phyloP scores from a whole-genome alignment of 2,888 invertebrate genomes.

The Brachypalpus laphriformis region DNA sequence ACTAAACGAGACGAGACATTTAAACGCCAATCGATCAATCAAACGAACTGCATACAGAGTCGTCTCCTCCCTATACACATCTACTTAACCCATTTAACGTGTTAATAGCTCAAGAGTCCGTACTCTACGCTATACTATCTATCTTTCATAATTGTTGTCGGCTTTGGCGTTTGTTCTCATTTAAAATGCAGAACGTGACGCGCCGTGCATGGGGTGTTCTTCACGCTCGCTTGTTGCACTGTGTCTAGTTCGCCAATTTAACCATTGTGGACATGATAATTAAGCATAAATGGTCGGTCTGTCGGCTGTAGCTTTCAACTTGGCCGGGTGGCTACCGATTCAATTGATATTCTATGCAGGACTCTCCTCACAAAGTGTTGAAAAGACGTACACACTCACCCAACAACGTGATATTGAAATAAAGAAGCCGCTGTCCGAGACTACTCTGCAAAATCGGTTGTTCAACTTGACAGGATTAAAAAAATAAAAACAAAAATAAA shows the following conservation, averaged over 20 bases:
- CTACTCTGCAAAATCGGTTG: slow-evolving; percentile 61
- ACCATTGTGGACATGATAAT: slow-evolving; percentile 71
- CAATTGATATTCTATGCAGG: slow-evolving; percentile 67
- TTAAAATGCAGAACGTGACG: slow-evolving; percentile 72
- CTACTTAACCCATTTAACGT: slow-evolving; percentile 70
- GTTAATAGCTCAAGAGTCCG: slow-evolving; percentile 66
- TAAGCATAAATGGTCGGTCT: slow-evolving; percentile 67
- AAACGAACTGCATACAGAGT: not conserved
- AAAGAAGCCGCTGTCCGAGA: slow-evolving; percentile 11
- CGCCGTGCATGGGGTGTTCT: slow-evolving; percentile 44
- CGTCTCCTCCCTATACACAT: slow-evolving; percentile 3
- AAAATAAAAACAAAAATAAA: too few relatives aligned
- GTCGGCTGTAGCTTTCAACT: slow-evolving; percentile 48
- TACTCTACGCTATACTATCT: slow-evolving; percentile 15
- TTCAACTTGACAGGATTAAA: slow-evolving; percentile 64
- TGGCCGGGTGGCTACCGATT: slow-evolving; percentile 51
- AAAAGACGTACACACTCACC: slow-evolving; percentile 2
- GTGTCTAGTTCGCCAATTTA: slow-evolving; percentile 70
- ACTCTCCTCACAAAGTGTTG: slow-evolving; percentile 42
- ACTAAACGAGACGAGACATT: slow-evolving; percentile 34
- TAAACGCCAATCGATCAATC: slow-evolving; percentile 68
- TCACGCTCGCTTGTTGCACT: slow-evolving; percentile 29
- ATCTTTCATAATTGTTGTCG: slow-evolving; percentile 61
- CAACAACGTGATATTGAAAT: slow-evolving; percentile 8
- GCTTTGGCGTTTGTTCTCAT: slow-evolving; percentile 71